phyloP scores from a whole-genome alignment of 2,113 vertebrate genomes.

The Rhynchomys soricoides region DNA sequence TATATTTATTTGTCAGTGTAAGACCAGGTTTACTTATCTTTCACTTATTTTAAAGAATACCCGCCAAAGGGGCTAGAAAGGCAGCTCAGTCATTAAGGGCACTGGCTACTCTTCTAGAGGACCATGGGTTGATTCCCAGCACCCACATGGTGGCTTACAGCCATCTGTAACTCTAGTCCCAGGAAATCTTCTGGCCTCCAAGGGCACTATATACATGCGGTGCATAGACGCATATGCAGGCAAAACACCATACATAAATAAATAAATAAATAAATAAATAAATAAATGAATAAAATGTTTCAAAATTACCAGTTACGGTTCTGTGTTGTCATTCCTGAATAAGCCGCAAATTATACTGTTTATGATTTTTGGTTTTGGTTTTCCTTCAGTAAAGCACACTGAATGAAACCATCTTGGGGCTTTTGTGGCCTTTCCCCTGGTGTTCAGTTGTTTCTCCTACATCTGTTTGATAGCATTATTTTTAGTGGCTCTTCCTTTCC shows the following conservation, averaged over 20 bases:
- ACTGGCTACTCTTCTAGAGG: background rate
- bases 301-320: background rate
- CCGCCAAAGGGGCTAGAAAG: background rate
- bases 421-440: constrained; percentile 6
- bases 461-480: constrained; percentile 14
- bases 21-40: background rate
- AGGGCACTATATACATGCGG: background rate
- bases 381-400: constrained; percentile 45
- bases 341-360: constrained; percentile 26
- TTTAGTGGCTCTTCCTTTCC: constrained; percentile 12
- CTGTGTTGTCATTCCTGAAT: constrained; percentile 27
- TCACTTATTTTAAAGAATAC: background rate
- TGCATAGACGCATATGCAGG: background rate
- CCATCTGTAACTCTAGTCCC: background rate
- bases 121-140: background rate
- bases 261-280: background rate
- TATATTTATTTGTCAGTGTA: constrained; percentile 11
- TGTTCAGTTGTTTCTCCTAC: constrained; percentile 27
- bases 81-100: background rate
- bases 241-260: background rate
- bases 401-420: background rate
- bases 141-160: background rate
- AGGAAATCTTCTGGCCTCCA: background rate
- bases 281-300: background rate
- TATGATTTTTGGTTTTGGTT: constrained; percentile 57